Evolutionary conservation across 2,113 vertebrate species (phyloP).

Genomic region (Prinia subflava): DNA sequence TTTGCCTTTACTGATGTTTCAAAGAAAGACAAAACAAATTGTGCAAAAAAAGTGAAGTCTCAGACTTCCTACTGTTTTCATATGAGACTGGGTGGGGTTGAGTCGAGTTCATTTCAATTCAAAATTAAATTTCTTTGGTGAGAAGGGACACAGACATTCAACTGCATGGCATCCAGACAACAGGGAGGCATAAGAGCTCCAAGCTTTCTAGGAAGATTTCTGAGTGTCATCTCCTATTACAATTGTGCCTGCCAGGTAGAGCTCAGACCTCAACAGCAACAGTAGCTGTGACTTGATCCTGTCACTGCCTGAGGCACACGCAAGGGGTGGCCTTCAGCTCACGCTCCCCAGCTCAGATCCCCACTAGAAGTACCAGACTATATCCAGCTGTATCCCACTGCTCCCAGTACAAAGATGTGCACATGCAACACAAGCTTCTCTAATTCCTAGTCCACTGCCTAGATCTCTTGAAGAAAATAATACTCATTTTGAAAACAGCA

Average conservation of each 20-base stretch:
- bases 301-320: fast-evolving
- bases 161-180: not conserved
- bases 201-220: not conserved
- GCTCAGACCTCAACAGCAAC: not conserved
- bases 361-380: not conserved
- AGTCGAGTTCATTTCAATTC: not conserved
- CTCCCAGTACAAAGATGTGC: not conserved
- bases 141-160: not conserved
- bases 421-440: not conserved
- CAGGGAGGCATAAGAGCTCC: not conserved
- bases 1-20: not conserved
- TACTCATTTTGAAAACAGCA: not conserved
- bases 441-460: not conserved
- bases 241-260: not conserved
- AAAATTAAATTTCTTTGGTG: not conserved
- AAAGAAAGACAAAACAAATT: not conserved
- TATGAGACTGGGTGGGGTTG: not conserved
- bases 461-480: not conserved
- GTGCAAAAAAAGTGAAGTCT: not conserved
- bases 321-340: not conserved
- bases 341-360: not conserved
- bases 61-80: not conserved
- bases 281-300: not conserved
- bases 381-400: not conserved
- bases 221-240: not conserved